These are phyloP conservation scores for Clanis bilineata DNA, from an alignment of 2,888 invertebrate species.

Conservation along the genomic window DNA sequence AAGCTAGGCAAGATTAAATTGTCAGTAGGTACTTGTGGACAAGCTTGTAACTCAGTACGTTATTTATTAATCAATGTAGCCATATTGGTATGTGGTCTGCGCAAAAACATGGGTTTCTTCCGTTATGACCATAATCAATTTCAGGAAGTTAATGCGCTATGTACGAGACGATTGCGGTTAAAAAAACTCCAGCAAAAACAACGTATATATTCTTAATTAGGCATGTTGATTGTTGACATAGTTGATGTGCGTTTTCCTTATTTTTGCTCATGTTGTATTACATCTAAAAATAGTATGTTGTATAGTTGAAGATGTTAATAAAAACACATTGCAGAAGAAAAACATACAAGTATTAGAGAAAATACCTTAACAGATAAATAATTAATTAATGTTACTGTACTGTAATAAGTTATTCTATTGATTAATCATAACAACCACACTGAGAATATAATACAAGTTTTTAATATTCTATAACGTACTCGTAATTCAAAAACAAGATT, in stretches of 20 bases:
- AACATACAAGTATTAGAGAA: too few species aligned
- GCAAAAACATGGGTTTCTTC: constrained; percentile 42
- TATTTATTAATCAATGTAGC: not conserved
- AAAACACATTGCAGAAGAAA: not conserved
- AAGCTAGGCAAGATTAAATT: too few species aligned
- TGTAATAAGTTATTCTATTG: too few species aligned
- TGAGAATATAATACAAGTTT: too few species aligned
- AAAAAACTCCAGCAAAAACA: constrained; percentile 15
- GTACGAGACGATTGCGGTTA: constrained; percentile 20
- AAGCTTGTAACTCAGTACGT: not conserved
- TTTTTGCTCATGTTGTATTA: not conserved
- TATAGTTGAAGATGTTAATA: not conserved
- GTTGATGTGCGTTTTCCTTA: not conserved
- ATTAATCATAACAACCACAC: too few species aligned
- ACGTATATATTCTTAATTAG: constrained; percentile 16
- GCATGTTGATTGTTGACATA: constrained; percentile 3
- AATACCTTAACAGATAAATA: not conserved
- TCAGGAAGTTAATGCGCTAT: constrained; percentile 43
- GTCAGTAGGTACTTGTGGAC: not conserved
- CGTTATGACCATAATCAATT: constrained; percentile 58
- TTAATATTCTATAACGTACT: too few species aligned
- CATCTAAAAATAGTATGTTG: not conserved
- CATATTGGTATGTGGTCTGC: constrained; percentile 9
- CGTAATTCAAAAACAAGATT: too few species aligned
- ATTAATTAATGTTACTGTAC: too few species aligned